These are phyloP conservation scores for Ameiurus melas DNA, from an alignment of 2,113 vertebrate species.

Conservation along the genomic window DNA sequence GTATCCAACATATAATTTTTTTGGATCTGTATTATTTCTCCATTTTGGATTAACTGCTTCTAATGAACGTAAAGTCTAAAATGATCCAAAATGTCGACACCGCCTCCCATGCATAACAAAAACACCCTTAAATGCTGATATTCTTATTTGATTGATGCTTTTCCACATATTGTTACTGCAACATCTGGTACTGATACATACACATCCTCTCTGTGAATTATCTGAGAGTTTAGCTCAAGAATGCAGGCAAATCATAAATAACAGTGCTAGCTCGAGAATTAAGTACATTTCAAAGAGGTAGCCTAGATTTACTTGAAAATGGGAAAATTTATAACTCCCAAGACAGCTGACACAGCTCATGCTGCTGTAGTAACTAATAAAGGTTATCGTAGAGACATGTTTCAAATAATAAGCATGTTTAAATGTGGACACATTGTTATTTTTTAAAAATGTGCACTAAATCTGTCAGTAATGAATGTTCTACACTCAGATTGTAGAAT, in stretches of 20 bases:
- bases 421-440: slow-evolving; percentile 3
- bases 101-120: slow-evolving; percentile 1
- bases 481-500: not conserved
- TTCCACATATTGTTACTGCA: slow-evolving; percentile 70
- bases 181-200: slow-evolving; percentile 46
- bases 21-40: not conserved
- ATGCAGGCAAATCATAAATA: slow-evolving; percentile 34
- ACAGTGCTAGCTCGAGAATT: not conserved
- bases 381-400: slow-evolving; percentile 32
- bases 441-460: not conserved
- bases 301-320: slow-evolving; percentile 20
- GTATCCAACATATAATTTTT: not conserved
- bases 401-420: slow-evolving; percentile 19
- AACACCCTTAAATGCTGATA: slow-evolving; percentile 46
- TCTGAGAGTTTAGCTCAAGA: slow-evolving; percentile 17
- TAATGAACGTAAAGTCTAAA: not conserved
- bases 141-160: slow-evolving; percentile 53
- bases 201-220: slow-evolving; percentile 39
- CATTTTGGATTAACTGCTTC: not conserved
- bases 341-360: slow-evolving; percentile 21
- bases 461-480: slow-evolving; percentile 11
- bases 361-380: slow-evolving; percentile 21
- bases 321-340: slow-evolving; percentile 34
- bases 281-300: slow-evolving; percentile 28
- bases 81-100: not conserved